Percentiles rank a stretch among this genome's conserved stretches.
These are phyloP conservation scores for Dromococcyx pavoninus DNA, from an alignment of 2,797 vertebrate genomes.

Conservation along the genomic window DNA sequence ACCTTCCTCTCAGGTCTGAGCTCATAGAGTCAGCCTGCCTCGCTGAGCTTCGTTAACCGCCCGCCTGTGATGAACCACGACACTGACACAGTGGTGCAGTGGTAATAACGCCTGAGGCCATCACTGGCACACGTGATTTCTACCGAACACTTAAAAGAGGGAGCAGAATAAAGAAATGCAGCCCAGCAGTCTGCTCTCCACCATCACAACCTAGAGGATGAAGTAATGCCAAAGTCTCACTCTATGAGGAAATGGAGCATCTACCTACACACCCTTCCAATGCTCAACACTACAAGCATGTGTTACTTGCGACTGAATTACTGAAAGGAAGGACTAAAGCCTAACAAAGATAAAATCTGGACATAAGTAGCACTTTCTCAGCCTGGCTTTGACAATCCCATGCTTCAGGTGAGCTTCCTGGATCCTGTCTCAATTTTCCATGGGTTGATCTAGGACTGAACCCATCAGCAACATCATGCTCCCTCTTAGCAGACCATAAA, in stretches of 20 bases:
- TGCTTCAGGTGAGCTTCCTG: not conserved
- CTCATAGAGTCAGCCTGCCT: not conserved
- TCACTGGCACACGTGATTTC: not conserved
- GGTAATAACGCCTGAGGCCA: not conserved
- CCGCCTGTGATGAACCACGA: not conserved
- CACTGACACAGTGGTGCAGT: not conserved
- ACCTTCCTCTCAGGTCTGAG: not conserved
- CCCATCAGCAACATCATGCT: not conserved
- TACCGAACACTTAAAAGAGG: not conserved
- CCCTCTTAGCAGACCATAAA: not conserved
- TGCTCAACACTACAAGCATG: not conserved
- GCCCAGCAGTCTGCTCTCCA: not conserved
- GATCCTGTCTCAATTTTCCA: not conserved
- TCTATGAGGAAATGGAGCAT: not conserved
- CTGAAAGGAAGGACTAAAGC: not conserved
- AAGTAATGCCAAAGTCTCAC: not conserved
- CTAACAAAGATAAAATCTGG: not conserved
- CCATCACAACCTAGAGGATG: not conserved
- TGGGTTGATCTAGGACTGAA: not conserved
- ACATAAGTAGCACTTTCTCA: not conserved
- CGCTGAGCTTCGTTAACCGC: accelerated
- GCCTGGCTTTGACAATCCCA: not conserved
- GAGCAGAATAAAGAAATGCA: not conserved
- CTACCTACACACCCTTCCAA: not conserved
- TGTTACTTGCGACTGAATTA: not conserved